Evolutionary conservation across 2,113 vertebrate genomes (phyloP).

Genomic region (Daubentonia madagascariensis): DNA sequence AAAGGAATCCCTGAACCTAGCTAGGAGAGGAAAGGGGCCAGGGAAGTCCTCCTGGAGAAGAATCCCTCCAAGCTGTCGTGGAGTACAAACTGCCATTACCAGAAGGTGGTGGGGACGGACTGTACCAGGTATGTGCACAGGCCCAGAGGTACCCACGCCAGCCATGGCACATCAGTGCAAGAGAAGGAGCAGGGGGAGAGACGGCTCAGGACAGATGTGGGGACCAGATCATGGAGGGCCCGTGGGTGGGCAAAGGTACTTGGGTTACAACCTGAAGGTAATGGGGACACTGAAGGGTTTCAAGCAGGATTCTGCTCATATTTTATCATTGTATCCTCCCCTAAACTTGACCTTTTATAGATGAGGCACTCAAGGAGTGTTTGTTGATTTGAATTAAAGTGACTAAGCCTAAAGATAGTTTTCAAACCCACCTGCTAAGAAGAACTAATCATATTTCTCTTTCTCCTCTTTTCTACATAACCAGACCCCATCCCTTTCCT

Average conservation of each 20-base stretch:
- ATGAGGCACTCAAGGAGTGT: background rate
- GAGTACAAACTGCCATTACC: background rate
- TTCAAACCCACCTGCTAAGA: background rate
- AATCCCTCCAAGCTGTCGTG: background rate
- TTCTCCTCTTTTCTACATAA: background rate
- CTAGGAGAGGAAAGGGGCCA: background rate
- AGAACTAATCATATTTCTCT: background rate
- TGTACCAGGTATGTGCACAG: background rate
- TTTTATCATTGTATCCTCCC: background rate
- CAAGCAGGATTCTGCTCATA: background rate
- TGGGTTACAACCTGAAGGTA: background rate
- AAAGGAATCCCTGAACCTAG: background rate
- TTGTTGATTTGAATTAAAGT: background rate
- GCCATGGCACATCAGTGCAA: background rate
- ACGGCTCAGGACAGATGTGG: background rate
- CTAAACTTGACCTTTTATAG: background rate
- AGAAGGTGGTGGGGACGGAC: background rate
- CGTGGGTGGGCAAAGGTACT: background rate
- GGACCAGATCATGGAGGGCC: background rate
- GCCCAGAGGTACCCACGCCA: background rate
- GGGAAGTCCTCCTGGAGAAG: background rate
- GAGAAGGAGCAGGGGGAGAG: background rate
- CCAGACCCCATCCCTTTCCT: background rate
- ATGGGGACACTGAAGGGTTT: background rate
- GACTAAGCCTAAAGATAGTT: background rate